phyloP scores from a whole-genome alignment of 1,140 invertebrate species.

The Teleopsis dalmanni region DNA sequence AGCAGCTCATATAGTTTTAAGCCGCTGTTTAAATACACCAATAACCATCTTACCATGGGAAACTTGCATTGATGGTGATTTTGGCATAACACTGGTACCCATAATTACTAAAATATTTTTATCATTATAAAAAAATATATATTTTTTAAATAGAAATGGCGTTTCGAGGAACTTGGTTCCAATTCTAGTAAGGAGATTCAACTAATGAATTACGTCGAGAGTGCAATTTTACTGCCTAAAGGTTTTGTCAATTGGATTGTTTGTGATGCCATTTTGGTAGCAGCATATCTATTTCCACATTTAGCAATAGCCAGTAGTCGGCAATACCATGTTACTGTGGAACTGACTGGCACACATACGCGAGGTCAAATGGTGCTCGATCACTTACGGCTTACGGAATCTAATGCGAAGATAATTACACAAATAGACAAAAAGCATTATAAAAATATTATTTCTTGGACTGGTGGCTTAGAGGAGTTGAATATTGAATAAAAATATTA shows the following conservation, averaged over 20 bases:
- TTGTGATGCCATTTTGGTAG: slow-evolving; percentile 51
- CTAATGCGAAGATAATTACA: slow-evolving; percentile 15
- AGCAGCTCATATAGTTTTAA: slow-evolving; percentile 62
- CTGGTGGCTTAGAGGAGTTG: slow-evolving; percentile 14
- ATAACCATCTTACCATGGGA: slow-evolving; percentile 58
- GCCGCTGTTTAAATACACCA: slow-evolving; percentile 45
- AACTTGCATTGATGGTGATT: slow-evolving; percentile 44
- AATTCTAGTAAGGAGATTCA: slow-evolving; percentile 42
- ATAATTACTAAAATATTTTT: no score
- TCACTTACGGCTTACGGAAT: slow-evolving; percentile 16
- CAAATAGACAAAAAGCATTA: slow-evolving; percentile 11
- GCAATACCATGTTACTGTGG: slow-evolving; percentile 39
- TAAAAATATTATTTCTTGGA: slow-evolving; percentile 18
- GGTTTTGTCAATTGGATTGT: slow-evolving; percentile 40
- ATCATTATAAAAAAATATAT: neutral
- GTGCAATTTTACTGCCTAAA: slow-evolving; percentile 26
- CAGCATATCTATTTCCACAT: slow-evolving; percentile 46
- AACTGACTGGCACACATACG: slow-evolving; percentile 19
- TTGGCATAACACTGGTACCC: slow-evolving; percentile 45
- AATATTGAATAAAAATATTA: slow-evolving; percentile 1
- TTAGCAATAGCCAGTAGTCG: slow-evolving; percentile 25
- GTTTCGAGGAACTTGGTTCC: slow-evolving; percentile 26
- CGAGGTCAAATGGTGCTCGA: slow-evolving; percentile 29
- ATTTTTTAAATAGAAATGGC: slow-evolving; percentile 47
- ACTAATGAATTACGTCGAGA: slow-evolving; percentile 50